Base-by-base conservation (phyloP, 2,888 invertebrate species). In the Labia minor region DNA sequence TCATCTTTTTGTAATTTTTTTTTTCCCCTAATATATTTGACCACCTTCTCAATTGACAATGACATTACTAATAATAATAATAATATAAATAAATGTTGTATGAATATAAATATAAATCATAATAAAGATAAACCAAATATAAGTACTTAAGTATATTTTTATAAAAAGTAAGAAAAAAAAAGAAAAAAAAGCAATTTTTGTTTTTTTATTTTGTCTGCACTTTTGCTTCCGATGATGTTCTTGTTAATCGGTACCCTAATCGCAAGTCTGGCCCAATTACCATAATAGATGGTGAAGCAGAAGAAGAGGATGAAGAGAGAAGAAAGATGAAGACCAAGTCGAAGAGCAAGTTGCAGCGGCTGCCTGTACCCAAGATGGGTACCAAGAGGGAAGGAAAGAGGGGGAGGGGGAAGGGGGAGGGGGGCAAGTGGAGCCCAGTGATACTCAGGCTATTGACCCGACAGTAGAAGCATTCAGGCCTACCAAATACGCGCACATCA, bases 191-290 rank as follows among this genome's bases (percentile, higher is more conserved):
- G 4, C 8, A 8, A 26, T 26, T 6, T 6, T 26, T 26, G 8
- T 26, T 6, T 26, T 26, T 26, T 8, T 26, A 26, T 26, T 26
- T 26, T 26, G 26, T 26, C 4, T 26, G 26, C 26, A 26, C 26
- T 26, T 26, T 26, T 26, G 26, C 26, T 26, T 26, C 26, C 26
- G 3, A 26, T 3, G 26, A 26, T 26, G 26, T 26, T 26, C 26
- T 26, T 26, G 26, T 26, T 26, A 26, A 26, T 26, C 26, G 49
- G 49, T n/a, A 8, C 49, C 16, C 16, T 49, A 49, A 49, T 49
- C 49, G 49, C 49, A 49, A 49, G 49, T 49, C 49, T 49, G 49
- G 49, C 49, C 49, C 49, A 49, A 49, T 49, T 49, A 49, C 49
- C 49, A 49, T 49, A 49, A 49, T 49, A 16, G 16, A 49, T 14